These are phyloP conservation scores for Lophotriccus pileatus DNA, from an alignment of 2,797 vertebrate genomes.

Conservation along the genomic window DNA sequence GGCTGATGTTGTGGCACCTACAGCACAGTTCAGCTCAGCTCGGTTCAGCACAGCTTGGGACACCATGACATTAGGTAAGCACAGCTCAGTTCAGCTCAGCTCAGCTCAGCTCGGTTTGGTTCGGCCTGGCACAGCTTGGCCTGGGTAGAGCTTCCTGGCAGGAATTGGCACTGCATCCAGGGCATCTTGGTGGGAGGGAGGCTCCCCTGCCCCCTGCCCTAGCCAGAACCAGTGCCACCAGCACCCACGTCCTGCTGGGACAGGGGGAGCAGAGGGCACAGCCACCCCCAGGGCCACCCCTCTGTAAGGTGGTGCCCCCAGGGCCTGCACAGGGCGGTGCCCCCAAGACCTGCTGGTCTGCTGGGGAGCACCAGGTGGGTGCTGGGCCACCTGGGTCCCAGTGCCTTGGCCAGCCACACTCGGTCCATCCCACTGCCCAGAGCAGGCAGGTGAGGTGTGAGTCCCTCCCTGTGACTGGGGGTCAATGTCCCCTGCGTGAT, in stretches of 20 bases:
- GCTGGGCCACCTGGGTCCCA: rapidly evolving
- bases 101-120: too few species aligned
- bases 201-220: background rate
- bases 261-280: background rate
- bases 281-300: rapidly evolving
- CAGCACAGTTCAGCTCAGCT: background rate
- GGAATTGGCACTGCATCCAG: background rate
- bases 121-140: background rate
- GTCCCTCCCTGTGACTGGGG: background rate
- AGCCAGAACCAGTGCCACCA: background rate
- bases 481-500: background rate
- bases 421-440: background rate
- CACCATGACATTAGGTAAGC: background rate
- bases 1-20: too few species aligned
- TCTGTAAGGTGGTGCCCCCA: background rate
- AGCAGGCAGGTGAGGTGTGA: background rate
- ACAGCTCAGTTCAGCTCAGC: too few species aligned
- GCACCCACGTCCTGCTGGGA: rapidly evolving
- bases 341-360: background rate
- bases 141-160: background rate
- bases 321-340: background rate
- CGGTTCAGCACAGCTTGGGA: too few species aligned
- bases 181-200: background rate
- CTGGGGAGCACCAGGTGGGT: rapidly evolving
- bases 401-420: background rate